Evolutionary conservation across 2,113 vertebrate genomes (phyloP), one percentile per base, ranked within the genome.

Genomic region (Halichoerus grypus): DNA sequence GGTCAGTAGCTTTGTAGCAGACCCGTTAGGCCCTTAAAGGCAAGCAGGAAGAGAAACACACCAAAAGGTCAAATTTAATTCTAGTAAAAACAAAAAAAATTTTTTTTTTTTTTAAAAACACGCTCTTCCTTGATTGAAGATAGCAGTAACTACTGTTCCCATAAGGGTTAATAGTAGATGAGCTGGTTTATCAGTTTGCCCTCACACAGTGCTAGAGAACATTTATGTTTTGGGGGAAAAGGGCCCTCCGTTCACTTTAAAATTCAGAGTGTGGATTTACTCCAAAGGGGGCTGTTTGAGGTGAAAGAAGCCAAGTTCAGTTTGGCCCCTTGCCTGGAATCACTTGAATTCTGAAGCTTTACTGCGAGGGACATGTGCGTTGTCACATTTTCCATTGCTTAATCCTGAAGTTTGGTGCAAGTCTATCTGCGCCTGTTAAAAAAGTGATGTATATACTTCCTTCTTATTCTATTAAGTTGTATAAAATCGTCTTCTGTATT

Each of bases 301-400:
- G 98, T 98, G 98, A 98, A 98, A 98, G 98, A 98, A 98, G 98
- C 98, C 99, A 99, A 99, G 98, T 98, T 98, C 82, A 97, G 87
- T 98, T 98, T 99, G 99, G 99, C 98, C 96, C 97, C 98, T 98
- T 98, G 98, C 98, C 99, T 99, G 99, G 99, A 99, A 99, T 99
- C 99, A 99, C 99, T 99, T 99, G 99, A 99, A 99, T 99, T 98
- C 98, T 98, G 98, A 98, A 98, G 98, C 98, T 98, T 99, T 98
- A 98, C 98, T 77, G 98, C 98, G 95, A 99, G 79, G 97, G 98
- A 98, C 98, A 96, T 99, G 98, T 87, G 69, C 98, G n/a, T 97
- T 98, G 98, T 98, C 99, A 99, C 98, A 98, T 98, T 99, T 99
- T 99, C 98, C 98, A 98, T 98, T 98, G 98, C 98, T 98, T 98